These are phyloP conservation scores for Drosophila colorata DNA, from an alignment of 2,888 invertebrate species.

Conservation along the genomic window DNA sequence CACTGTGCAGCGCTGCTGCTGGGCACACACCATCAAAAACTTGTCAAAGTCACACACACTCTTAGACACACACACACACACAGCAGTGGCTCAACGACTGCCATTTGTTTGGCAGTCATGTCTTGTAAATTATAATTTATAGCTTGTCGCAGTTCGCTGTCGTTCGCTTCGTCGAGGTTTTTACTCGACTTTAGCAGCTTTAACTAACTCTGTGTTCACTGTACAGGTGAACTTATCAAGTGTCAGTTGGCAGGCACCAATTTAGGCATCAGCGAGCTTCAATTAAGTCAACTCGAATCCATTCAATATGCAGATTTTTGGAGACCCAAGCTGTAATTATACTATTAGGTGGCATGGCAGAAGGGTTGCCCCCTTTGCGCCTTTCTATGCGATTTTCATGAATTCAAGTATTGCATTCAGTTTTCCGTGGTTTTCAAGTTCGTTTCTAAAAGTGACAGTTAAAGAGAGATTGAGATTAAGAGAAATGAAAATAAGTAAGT, in stretches of 20 bases:
- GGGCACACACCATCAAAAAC: conserved; percentile 65
- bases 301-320: not conserved
- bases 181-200: conserved; percentile 24
- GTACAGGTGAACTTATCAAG: conserved; percentile 21
- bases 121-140: conserved; percentile 78
- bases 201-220: conserved; percentile 13
- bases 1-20: conserved; percentile 25
- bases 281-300: not conserved
- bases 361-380: not conserved
- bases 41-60: conserved; percentile 68
- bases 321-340: not conserved
- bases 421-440: no score
- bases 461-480: no score
- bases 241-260: conserved; percentile 1
- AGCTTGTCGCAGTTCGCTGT: conserved; percentile 49
- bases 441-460: no score
- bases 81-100: conserved; percentile 42
- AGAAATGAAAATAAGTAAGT: no score
- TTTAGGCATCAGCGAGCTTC: conserved; percentile 5
- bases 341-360: no score
- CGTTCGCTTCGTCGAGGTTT: conserved; percentile 18
- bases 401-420: no score
- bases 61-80: conserved; percentile 14
- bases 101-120: conserved; percentile 67
- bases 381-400: not conserved